Conservation (phyloP, 2,797 vertebrate species). For the Ceryle rudis region DNA sequence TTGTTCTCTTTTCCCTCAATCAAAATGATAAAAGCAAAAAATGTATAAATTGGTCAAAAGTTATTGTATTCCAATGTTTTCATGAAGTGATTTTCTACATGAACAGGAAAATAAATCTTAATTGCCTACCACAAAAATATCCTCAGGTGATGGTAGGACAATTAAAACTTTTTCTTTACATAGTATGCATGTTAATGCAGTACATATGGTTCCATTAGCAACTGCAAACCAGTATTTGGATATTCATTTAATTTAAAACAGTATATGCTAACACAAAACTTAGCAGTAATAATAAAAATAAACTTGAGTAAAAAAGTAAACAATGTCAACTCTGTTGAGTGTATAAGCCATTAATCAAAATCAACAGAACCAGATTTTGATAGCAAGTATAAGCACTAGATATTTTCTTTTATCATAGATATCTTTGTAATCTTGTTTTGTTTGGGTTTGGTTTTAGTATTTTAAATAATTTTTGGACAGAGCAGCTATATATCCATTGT, state of each 20-base stretch:
- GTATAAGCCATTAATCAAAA: conserved; percentile 7
- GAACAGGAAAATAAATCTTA: conserved; percentile 43
- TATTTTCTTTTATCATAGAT: background rate
- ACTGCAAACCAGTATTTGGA: conserved; percentile 51
- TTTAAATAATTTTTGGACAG: background rate
- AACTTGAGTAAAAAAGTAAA: conserved; percentile 50
- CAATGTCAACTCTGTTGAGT: background rate
- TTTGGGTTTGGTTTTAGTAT: background rate
- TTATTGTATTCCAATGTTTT: conserved; percentile 38
- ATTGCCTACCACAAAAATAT: conserved; percentile 55
- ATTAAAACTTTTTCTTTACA: conserved; percentile 60
- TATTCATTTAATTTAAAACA: conserved; percentile 60
- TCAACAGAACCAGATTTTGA: conserved; percentile 6
- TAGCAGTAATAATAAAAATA: conserved; percentile 38
- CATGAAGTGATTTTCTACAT: conserved; percentile 38
- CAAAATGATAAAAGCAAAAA: conserved; percentile 36
- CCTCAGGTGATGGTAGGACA: conserved; percentile 1
- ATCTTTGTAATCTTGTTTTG: background rate
- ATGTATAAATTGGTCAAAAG: conserved; percentile 14
- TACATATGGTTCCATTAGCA: conserved; percentile 46
- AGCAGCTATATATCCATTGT: background rate
- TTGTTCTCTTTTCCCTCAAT: background rate
- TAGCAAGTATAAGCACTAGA: background rate
- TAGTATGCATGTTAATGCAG: conserved; percentile 31
- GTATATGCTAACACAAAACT: conserved; percentile 26